These are phyloP conservation scores for Notothenia coriiceps DNA, from an alignment of 2,113 vertebrate species.

Conservation along the genomic window DNA sequence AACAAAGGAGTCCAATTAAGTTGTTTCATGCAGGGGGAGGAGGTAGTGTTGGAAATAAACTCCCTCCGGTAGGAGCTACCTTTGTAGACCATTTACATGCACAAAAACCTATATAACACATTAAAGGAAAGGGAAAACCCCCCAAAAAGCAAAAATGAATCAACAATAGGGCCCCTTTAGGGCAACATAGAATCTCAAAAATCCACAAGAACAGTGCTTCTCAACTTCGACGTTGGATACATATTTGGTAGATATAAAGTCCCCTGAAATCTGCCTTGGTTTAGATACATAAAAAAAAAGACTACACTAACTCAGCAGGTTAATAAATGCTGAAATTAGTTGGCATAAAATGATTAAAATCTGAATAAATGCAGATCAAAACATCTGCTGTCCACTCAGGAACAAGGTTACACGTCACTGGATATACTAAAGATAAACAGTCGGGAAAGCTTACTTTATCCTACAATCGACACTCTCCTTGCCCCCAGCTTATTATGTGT, in stretches of 20 bases:
- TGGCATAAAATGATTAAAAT: neutral
- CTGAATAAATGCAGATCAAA: neutral
- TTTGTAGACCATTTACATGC: too few relatives aligned
- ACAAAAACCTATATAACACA: too few relatives aligned
- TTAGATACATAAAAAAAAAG: neutral
- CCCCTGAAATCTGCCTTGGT: neutral
- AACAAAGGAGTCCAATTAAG: too few relatives aligned
- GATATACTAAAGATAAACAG: slow-evolving; percentile 35
- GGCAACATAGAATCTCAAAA: neutral
- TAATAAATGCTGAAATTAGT: neutral
- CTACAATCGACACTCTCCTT: slow-evolving; percentile 51
- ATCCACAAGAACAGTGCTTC: neutral
- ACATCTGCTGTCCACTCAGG: slow-evolving; percentile 20
- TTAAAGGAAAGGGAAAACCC: too few relatives aligned
- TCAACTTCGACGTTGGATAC: neutral
- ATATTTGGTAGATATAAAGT: neutral
- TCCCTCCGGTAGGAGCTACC: too few relatives aligned
- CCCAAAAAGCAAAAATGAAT: too few relatives aligned
- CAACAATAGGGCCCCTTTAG: too few relatives aligned
- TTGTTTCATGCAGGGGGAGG: too few relatives aligned
- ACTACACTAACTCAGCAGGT: too few relatives aligned
- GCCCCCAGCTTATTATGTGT: slow-evolving; percentile 47
- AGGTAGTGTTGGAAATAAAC: too few relatives aligned
- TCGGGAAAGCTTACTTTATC: slow-evolving; percentile 30
- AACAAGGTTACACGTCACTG: slow-evolving; percentile 32